These are phyloP conservation scores for Kryphioiulus occultus DNA, from an alignment of 2,888 invertebrate genomes.

Conservation along the genomic window DNA sequence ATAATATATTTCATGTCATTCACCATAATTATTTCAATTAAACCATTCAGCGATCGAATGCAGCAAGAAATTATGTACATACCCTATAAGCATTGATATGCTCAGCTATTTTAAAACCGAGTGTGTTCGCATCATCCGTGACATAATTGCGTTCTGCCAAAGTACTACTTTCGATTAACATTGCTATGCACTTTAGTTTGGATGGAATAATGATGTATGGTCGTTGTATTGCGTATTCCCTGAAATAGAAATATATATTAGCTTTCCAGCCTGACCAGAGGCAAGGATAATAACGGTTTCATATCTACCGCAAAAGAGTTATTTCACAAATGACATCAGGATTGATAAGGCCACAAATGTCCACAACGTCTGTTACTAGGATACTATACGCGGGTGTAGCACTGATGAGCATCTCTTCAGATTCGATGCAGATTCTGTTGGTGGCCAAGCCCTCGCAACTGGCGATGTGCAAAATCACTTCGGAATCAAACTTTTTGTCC, in stretches of 20 bases:
- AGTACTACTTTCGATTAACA: constrained; percentile 49
- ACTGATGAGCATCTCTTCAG: background rate
- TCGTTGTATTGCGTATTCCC: background rate
- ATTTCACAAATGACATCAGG: constrained; percentile 59
- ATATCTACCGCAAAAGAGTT: constrained; percentile 58
- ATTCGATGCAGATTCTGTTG: background rate
- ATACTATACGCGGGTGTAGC: constrained; percentile 54
- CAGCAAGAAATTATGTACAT: background rate
- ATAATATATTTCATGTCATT: background rate
- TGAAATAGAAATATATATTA: background rate
- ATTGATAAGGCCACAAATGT: constrained; percentile 58
- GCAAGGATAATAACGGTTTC: no score
- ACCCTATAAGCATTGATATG: constrained; percentile 61
- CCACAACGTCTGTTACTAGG: constrained; percentile 57
- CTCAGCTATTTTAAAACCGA: constrained; percentile 58
- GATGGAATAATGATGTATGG: constrained; percentile 22
- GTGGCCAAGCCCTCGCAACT: background rate
- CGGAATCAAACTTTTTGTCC: background rate
- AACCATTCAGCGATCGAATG: background rate
- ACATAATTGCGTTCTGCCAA: constrained; percentile 48
- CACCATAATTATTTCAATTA: background rate
- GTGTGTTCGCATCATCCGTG: constrained; percentile 56
- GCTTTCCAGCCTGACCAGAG: no score
- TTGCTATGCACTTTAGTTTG: background rate
- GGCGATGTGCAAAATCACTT: background rate